phyloP scores from a whole-genome alignment of 2,888 invertebrate genomes.

The Athalia rosae region DNA sequence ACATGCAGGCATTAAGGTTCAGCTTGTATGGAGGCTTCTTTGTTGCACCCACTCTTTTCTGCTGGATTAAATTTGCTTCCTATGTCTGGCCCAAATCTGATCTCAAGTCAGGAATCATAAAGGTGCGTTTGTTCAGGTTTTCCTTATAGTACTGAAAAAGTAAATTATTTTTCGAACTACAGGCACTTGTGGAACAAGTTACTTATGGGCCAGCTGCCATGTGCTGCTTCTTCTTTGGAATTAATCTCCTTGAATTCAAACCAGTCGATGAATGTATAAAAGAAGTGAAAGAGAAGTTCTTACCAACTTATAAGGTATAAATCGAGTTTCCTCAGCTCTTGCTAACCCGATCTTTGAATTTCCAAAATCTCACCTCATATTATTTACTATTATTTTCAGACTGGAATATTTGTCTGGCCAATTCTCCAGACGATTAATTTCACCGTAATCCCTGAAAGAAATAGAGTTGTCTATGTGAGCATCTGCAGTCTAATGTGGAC shows the following conservation, averaged over 20 bases:
- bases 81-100: conserved; percentile 85
- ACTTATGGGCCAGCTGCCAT: conserved; percentile 86
- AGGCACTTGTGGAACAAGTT: conserved; percentile 85
- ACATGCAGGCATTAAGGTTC: conserved; percentile 80
- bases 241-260: conserved; percentile 84
- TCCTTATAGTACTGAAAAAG: neutral
- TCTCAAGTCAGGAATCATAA: conserved; percentile 82
- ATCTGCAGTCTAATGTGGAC: conserved; percentile 86
- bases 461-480: conserved; percentile 84
- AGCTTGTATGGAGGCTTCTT: conserved; percentile 87
- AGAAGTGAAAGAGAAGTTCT: conserved; percentile 84
- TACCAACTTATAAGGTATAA: conserved; percentile 83
- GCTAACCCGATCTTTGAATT: neutral
- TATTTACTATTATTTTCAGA: conserved; percentile 73
- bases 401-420: conserved; percentile 83
- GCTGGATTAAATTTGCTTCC: conserved; percentile 86
- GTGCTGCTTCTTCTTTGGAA: conserved; percentile 85
- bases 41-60: conserved; percentile 87
- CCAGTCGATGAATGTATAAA: conserved; percentile 78
- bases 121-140: conserved; percentile 75
- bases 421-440: conserved; percentile 84
- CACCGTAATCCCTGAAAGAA: conserved; percentile 81
- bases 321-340: neutral
- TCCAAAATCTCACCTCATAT: neutral
- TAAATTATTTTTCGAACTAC: conserved; percentile 22